Conservation (phyloP, 2,113 vertebrate genomes). For the Oryzias curvinotus region DNA sequence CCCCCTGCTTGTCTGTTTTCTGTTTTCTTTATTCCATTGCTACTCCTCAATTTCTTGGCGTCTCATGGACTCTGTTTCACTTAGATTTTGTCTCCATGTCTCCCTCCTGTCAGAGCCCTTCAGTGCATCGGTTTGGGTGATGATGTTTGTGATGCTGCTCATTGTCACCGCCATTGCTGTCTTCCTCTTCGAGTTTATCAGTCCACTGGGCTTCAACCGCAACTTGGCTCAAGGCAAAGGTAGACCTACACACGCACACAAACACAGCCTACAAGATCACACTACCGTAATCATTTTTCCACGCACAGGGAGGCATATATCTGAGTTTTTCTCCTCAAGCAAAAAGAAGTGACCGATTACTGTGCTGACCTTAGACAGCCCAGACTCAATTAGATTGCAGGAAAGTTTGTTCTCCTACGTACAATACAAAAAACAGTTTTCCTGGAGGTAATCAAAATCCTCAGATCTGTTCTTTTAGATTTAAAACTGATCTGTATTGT, state of each 20-base stretch:
- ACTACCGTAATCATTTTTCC: constrained; percentile 14
- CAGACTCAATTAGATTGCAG: constrained; percentile 19
- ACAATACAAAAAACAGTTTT: not conserved
- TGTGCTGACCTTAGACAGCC: constrained; percentile 23
- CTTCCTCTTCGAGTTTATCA: constrained; percentile 97
- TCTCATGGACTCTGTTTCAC: constrained; percentile 28
- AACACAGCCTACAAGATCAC: constrained; percentile 26
- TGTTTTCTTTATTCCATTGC: constrained; percentile 15
- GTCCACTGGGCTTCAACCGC: constrained; percentile 97
- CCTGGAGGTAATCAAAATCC: constrained; percentile 12
- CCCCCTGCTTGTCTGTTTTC: constrained; percentile 16
- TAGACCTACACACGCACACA: constrained; percentile 56
- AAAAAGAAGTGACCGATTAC: constrained; percentile 40
- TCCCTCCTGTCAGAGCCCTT: constrained; percentile 85
- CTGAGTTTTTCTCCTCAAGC: constrained; percentile 40
- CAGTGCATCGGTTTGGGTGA: constrained; percentile 98
- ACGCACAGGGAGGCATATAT: constrained; percentile 15
- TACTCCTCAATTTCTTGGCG: constrained; percentile 13
- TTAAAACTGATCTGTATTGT: constrained; percentile 9
- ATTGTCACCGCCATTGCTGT: constrained; percentile 95
- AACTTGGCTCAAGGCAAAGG: constrained; percentile 97
- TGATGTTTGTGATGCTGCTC: constrained; percentile 99
- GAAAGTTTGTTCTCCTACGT: constrained; percentile 15
- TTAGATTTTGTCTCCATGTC: constrained; percentile 15
- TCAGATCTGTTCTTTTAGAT: constrained; percentile 14